Evolutionary conservation across 2,113 vertebrate genomes (phyloP).

Genomic region (Dicentrarchus labrax): DNA sequence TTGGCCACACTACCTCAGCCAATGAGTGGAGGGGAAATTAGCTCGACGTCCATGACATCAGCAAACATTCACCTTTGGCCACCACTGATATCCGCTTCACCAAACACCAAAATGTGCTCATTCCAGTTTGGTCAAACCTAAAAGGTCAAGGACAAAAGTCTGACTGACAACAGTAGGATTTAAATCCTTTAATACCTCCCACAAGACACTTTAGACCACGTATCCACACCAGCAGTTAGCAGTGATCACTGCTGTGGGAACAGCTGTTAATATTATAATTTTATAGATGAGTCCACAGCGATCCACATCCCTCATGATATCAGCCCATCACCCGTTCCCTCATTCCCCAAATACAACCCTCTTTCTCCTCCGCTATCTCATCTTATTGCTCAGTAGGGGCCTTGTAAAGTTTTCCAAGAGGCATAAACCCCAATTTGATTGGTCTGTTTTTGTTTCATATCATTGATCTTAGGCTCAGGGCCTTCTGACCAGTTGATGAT

Average conservation of each 20-base stretch:
- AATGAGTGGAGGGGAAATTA: fast-evolving
- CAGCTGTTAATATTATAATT: not conserved
- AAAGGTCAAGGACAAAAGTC: no score
- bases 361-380: not conserved
- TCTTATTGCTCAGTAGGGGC: constrained; percentile 1
- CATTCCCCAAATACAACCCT: not conserved
- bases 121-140: no score
- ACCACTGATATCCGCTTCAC: no score
- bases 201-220: not conserved
- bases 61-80: no score
- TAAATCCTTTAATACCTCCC: not conserved
- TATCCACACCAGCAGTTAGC: no score
- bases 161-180: not conserved
- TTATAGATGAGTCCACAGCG: not conserved
- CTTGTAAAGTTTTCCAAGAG: constrained; percentile 13
- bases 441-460: constrained; percentile 11
- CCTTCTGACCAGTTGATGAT: not conserved
- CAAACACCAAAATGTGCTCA: no score
- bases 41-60: no score
- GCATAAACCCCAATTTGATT: not conserved
- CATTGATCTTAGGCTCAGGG: not conserved
- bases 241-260: no score
- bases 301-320: not conserved
- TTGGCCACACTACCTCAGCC: not conserved
- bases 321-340: not conserved